Evolutionary conservation across 2,888 invertebrate species (phyloP), one percentile per base, ranked within the genome.

Genomic region (Serripes groenlandicus): DNA sequence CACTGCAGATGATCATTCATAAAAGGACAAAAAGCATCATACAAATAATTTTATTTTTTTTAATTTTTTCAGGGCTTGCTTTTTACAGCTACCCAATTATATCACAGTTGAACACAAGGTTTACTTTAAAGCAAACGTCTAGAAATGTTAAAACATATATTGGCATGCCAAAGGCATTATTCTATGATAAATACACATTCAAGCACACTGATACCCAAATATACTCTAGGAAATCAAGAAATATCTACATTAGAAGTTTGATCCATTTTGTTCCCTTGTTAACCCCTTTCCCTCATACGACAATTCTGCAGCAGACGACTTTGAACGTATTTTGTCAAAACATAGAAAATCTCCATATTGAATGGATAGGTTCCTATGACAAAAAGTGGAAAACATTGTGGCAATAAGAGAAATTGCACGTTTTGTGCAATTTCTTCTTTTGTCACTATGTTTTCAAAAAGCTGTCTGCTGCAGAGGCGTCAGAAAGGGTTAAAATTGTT

Each of bases 21-120:
- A 11, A 42, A 42, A 18, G 18, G 18, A 7, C 7, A 42, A 42
- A 11, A 42, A 7, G 7, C 35, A 58, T 68, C n/a, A 60, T 78
- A 71, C 66, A 78, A 82, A 82, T 78, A 74, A 74, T 78, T 81
- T 79, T 75, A 77, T 82, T 82, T 82, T 85, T 85, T 81, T 76
- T 52, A 66, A 66, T 42, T 70, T 68, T 83, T 82, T 82, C 75
- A 80, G 79, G 77, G 80, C 56, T 3, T 32, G 66, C 54, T 49
- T 30, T 49, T 30, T n/a, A 54, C 72, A 74, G 77, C 60, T 35
- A 49, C 85, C 71, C 77, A 49, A 69, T 79, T 78, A 78, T 86
- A 86, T 86, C 85, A 86, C 85, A 86, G 85, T 73, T 86, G 85
- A 86, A 86, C 85, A 86, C 85, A 85, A 85, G 79, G 76, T 75